These are phyloP conservation scores for Neosilurus mollespiculum DNA, from an alignment of 2,797 vertebrate species.

Conservation along the genomic window DNA sequence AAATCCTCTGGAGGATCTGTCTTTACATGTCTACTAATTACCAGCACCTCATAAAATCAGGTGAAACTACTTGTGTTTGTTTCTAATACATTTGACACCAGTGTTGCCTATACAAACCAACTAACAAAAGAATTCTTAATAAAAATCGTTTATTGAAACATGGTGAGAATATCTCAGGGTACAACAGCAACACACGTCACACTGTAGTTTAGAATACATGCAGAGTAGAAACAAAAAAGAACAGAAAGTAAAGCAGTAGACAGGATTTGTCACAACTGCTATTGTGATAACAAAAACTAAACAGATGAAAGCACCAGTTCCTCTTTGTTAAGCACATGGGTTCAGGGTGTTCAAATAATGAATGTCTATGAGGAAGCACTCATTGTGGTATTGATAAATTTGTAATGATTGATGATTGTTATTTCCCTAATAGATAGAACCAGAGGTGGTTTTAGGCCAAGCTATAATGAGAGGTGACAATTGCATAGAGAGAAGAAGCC, in stretches of 20 bases:
- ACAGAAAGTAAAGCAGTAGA: constrained; percentile 31
- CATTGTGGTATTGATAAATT: neutral
- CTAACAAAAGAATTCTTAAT: neutral
- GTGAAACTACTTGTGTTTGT: neutral
- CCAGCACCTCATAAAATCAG: neutral
- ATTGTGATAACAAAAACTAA: constrained; percentile 18
- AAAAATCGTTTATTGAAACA: neutral
- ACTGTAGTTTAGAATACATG: neutral
- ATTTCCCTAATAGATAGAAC: constrained; percentile 5
- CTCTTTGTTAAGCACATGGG: constrained; percentile 18
- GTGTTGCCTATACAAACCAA: neutral
- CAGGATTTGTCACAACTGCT: neutral
- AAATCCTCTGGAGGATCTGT: constrained; percentile 22
- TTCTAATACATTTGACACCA: neutral
- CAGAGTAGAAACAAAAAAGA: constrained; percentile 9
- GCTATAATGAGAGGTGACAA: neutral
- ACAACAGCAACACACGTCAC: neutral
- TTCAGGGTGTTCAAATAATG: constrained; percentile 8
- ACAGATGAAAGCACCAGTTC: neutral
- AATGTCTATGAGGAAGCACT: constrained; percentile 20
- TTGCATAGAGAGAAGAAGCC: neutral
- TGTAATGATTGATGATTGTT: neutral
- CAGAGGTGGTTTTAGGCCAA: neutral
- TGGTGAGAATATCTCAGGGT: neutral
- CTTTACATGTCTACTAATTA: constrained; percentile 33